Conservation (phyloP, 2,888 invertebrate species). For the Patella depressa region DNA sequence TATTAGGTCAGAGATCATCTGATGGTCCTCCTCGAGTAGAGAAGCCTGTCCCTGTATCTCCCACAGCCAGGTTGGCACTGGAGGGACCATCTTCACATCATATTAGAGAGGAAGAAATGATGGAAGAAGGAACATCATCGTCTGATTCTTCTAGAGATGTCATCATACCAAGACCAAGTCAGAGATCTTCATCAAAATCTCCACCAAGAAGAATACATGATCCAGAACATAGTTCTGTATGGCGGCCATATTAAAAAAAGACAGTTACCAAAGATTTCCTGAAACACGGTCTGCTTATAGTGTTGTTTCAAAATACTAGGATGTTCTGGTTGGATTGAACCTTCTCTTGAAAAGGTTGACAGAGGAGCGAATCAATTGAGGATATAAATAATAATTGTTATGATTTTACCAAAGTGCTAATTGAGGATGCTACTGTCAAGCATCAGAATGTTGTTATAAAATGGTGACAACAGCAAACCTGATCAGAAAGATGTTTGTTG, state of each 20-base stretch:
- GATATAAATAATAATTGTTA: no score
- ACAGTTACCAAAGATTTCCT: no score
- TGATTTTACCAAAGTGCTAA: no score
- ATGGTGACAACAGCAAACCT: no score
- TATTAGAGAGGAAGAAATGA: slow-evolving; percentile 26
- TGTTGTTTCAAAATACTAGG: no score
- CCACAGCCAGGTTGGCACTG: slow-evolving; percentile 25
- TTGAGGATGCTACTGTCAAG: no score
- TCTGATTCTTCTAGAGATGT: slow-evolving; percentile 24
- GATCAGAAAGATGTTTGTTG: no score
- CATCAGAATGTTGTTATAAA: no score
- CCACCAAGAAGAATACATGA: slow-evolving; percentile 31
- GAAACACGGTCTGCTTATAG: no score
- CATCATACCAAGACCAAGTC: slow-evolving; percentile 21
- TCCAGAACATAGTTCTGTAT: slow-evolving; percentile 46
- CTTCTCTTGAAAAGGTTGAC: no score
- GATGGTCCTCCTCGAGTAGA: slow-evolving; percentile 20
- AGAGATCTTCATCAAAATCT: slow-evolving; percentile 25
- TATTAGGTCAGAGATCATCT: slow-evolving; percentile 41
- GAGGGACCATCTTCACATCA: slow-evolving; percentile 21
- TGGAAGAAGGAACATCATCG: slow-evolving; percentile 25
- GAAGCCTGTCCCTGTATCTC: slow-evolving; percentile 32
- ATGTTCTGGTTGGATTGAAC: no score
- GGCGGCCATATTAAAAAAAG: slow-evolving; percentile 57
- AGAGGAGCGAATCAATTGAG: no score